Evolutionary conservation across 2,888 invertebrate species (phyloP), one percentile per base, ranked within the genome.

Genomic region (Plebejus argus): DNA sequence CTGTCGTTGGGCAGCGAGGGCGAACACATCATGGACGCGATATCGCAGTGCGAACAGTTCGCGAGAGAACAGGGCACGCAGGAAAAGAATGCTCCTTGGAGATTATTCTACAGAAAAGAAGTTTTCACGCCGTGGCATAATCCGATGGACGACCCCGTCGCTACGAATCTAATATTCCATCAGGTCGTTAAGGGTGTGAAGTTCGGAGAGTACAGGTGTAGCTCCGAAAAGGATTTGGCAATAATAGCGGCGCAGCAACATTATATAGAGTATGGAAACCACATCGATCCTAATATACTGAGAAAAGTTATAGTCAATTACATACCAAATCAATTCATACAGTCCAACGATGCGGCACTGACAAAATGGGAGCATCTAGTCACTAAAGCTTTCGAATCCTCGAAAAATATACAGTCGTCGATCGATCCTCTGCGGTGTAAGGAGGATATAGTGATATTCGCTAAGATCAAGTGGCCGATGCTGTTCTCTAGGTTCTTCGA

Each of bases 41-140:
- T 99, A 84, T 98, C 98, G 0, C 98, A 98, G 88, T 99, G 99
- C 89, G 99, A 99, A 88, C 99, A 99, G 87, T 98, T 98, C 88
- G 97, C 98, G 39, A 98, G 97, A 90, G 98, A 98, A 89, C 97
- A 97, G 87, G 98, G 98, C 0, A 96, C 96, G 3, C 96, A 96
- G 78, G 98, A 98, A 87, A 95, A 97, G 82, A 97, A 96, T 85
- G 98, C 98, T 5, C 97, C 97, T 0, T 99, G 99, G 99, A 95
- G 97, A 82, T 89, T 98, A 75, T 98, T 97, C 89, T 96, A 97
- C 87, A 95, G 98, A 76, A 97, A 97, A 92, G 99, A 99, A 94
- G 97, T 99, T 78, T 98, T 98, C 88, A 95, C 97, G 33, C 97
- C 98, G 0, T 99, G 99, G 99, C 98, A 98, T 86, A 97, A 98